Conservation (phyloP, 2,888 invertebrate genomes). For the Rhogogaster chlorosoma region DNA sequence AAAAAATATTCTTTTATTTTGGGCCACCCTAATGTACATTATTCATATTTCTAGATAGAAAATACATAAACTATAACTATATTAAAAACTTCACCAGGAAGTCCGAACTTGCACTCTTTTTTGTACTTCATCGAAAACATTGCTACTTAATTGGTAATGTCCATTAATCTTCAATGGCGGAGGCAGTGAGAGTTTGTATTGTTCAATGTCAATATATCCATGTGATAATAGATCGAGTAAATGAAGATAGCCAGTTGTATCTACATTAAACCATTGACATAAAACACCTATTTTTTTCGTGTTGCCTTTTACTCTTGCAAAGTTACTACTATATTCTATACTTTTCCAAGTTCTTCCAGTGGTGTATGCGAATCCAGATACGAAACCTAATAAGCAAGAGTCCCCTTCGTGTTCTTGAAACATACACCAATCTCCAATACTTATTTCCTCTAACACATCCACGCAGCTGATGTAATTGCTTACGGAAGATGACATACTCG, state of each 20-base stretch:
- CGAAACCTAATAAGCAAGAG: conserved; percentile 53
- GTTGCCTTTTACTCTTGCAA: conserved; percentile 41
- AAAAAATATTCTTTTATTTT: too few species aligned
- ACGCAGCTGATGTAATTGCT: not conserved
- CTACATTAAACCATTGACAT: conserved; percentile 36
- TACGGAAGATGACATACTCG: not conserved
- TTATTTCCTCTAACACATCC: conserved; percentile 40
- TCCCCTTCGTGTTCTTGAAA: conserved; percentile 43
- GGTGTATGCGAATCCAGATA: conserved; percentile 51
- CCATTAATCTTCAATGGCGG: not conserved
- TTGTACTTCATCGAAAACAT: conserved; percentile 14
- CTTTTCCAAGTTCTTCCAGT: conserved; percentile 50
- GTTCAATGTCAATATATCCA: conserved; percentile 3
- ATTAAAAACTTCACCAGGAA: conserved; percentile 29
- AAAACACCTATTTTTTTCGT: conserved; percentile 51
- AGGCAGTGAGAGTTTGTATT: conserved; percentile 3
- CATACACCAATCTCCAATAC: conserved; percentile 55
- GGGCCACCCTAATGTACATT: too few species aligned
- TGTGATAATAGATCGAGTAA: not conserved
- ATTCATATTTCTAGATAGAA: conserved; percentile 1
- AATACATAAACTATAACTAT: conserved; percentile 5
- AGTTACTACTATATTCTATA: conserved; percentile 44
- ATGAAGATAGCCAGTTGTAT: conserved; percentile 11
- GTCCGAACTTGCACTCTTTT: conserved; percentile 25
- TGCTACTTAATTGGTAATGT: conserved; percentile 26